Evolutionary conservation across 1,140 invertebrate species (phyloP).

Genomic region (Branchinecta lynchi): DNA sequence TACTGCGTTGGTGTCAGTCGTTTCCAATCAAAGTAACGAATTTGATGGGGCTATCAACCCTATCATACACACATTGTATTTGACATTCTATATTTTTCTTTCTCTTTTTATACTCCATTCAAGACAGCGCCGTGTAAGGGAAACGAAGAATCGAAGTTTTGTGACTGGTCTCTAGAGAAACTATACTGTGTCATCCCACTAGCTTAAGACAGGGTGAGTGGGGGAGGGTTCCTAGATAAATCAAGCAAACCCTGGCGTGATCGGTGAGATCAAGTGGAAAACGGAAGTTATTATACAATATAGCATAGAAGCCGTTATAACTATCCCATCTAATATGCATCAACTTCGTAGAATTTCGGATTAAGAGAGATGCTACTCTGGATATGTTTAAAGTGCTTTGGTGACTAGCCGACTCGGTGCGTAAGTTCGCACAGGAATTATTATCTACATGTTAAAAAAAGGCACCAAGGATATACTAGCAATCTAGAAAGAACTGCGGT

Average conservation of each 20-base stretch:
- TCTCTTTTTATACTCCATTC: too few species aligned
- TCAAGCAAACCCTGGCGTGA: neutral
- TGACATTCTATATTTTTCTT: too few species aligned
- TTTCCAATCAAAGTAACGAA: too few species aligned
- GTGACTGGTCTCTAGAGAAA: too few species aligned
- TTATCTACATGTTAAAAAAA: neutral
- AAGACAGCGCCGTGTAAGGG: too few species aligned
- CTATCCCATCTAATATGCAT: neutral
- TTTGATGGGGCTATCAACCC: too few species aligned
- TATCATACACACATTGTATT: too few species aligned
- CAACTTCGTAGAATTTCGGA: neutral
- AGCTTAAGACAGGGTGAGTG: too few species aligned
- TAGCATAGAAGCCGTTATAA: neutral
- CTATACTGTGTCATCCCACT: too few species aligned
- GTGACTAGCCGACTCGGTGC: conserved; percentile 10
- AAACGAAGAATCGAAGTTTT: too few species aligned
- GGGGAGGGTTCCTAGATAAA: neutral
- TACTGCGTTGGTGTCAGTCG: too few species aligned
- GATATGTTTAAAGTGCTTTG: conserved; percentile 10
- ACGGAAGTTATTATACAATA: neutral
- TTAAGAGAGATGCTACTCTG: neutral
- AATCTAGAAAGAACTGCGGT: neutral
- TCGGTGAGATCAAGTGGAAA: neutral
- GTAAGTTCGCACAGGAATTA: neutral
- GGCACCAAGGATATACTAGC: conserved; percentile 1